These are phyloP conservation scores for Amphipoea lucens DNA, from an alignment of 2,888 invertebrate genomes.

Conservation along the genomic window DNA sequence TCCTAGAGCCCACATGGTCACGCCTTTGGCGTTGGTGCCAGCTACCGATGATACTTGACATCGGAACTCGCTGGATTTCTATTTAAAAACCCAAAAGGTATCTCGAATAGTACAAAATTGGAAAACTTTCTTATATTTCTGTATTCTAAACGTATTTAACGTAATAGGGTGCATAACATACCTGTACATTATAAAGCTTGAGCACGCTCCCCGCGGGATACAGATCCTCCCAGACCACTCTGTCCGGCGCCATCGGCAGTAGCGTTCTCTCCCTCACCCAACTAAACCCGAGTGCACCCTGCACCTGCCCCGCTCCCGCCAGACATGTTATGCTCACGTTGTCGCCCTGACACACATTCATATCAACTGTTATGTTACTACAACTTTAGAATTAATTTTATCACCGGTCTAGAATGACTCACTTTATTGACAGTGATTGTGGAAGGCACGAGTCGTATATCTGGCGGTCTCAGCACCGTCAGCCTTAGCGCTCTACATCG, in stretches of 20 bases:
- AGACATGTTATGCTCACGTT: conserved; percentile 93
- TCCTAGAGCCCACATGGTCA: conserved; percentile 92
- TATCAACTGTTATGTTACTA: not conserved
- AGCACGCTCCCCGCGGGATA: conserved; percentile 96
- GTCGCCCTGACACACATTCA: conserved; percentile 88
- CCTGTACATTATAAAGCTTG: conserved; percentile 94
- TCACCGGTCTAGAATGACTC: too few relatives aligned
- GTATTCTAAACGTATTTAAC: too few relatives aligned
- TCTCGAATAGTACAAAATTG: not conserved
- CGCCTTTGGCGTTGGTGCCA: conserved; percentile 86
- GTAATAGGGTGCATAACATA: conserved; percentile 66
- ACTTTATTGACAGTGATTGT: conserved; percentile 92
- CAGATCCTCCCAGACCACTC: conserved; percentile 96
- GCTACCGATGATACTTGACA: conserved; percentile 92
- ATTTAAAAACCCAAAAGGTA: not conserved
- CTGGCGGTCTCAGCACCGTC: conserved; percentile 91
- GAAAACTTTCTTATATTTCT: not conserved
- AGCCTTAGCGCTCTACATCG: conserved; percentile 92
- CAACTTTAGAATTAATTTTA: not conserved
- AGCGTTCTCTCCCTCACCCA: conserved; percentile 95
- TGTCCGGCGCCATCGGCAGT: conserved; percentile 93
- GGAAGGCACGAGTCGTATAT: conserved; percentile 92
- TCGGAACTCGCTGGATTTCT: conserved; percentile 94
- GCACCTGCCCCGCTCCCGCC: conserved; percentile 91
- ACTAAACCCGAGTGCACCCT: conserved; percentile 94